Percentiles rank a stretch among this genome's conserved stretches.
phyloP scores from a whole-genome alignment of 2,113 vertebrate species.

The Menidia beryllina region DNA sequence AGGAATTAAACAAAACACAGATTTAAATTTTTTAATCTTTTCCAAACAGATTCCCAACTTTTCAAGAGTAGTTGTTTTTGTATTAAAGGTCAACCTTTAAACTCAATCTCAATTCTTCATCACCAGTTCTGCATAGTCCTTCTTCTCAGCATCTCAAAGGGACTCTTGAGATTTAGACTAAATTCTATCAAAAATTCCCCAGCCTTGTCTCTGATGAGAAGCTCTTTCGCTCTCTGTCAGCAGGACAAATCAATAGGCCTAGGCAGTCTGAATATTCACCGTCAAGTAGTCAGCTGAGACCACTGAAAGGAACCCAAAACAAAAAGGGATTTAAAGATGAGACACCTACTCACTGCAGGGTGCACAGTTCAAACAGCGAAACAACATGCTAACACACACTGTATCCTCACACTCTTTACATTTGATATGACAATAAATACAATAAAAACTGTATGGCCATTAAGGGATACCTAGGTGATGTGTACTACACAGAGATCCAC shows the following conservation, averaged over 20 bases:
- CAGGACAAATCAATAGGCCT: conserved; percentile 48
- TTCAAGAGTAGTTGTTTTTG: background rate
- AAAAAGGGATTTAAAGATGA: conserved; percentile 25
- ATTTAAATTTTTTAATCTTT: no score
- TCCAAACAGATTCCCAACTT: no score
- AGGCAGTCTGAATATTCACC: conserved; percentile 43
- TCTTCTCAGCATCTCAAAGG: conserved; percentile 13
- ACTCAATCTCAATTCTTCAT: background rate
- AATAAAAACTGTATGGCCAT: conserved; percentile 2
- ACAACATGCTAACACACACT: conserved; percentile 32
- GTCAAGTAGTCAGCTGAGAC: conserved; percentile 54
- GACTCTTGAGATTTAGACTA: conserved; percentile 16
- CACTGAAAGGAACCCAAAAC: conserved; percentile 18
- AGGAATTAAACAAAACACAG: no score
- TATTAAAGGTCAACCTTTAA: background rate
- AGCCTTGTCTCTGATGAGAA: conserved; percentile 24
- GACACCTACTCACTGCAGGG: conserved; percentile 37
- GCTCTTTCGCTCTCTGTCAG: conserved; percentile 28
- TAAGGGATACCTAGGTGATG: conserved; percentile 4
- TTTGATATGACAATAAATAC: conserved; percentile 13
- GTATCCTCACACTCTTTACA: background rate
- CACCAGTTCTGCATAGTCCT: conserved; percentile 5
- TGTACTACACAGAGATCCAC: background rate
- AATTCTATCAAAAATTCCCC: conserved; percentile 29
- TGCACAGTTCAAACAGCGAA: conserved; percentile 39